Evolutionary conservation across 1,140 invertebrate genomes (phyloP), one percentile per base, ranked within the genome.

Genomic region (Cherax quadricarinatus): DNA sequence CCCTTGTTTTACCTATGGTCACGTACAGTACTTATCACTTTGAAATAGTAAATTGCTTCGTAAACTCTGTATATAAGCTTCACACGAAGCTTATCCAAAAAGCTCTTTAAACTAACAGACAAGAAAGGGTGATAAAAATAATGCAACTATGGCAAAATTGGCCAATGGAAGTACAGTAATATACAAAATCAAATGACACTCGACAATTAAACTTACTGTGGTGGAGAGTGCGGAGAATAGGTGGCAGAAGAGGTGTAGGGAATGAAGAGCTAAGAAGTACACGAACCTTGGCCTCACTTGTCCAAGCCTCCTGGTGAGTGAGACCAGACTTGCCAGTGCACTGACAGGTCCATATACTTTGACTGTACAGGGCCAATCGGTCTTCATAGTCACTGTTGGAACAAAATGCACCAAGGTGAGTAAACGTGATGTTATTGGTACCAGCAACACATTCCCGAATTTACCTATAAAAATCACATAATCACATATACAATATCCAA

Each of bases 271-370:
- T 94, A 9, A 95, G 92, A 81, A 94, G 92, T 82, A 95, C 94
- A 12, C 94, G 91, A 5, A 94, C 94, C 51, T 94, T 94, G 83
- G 95, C 94, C 93, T 96, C 95, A 30, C 95, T 95, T 79, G 95
- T 95, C 94, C 94, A 94, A 4, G 95, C 95, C 89, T 95, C 95
- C 92, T 95, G 94, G 93, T 95, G 95, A 5, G 95, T 95, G n/a
- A 96, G 93, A 84, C 95, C 95, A 12, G 94, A 94, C 88, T 95
- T 95, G 4, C 95, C 95, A n/a, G 95, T 95, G 88, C 95, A 95
- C 82, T 95, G 95, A 92, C 95, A 96, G 6, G 95, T 95, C 95
- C 95, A 96, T n/a, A 96, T 95, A 48, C 92, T 94, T 70, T 94
- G 93, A 82, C 93, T 94, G 89, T 94, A 94, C 73, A 94, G 75